A percentile compares a stretch with the other conserved stretches of the same genome.
These are phyloP conservation scores for Autographa gamma DNA, from an alignment of 2,888 invertebrate genomes.

Conservation along the genomic window DNA sequence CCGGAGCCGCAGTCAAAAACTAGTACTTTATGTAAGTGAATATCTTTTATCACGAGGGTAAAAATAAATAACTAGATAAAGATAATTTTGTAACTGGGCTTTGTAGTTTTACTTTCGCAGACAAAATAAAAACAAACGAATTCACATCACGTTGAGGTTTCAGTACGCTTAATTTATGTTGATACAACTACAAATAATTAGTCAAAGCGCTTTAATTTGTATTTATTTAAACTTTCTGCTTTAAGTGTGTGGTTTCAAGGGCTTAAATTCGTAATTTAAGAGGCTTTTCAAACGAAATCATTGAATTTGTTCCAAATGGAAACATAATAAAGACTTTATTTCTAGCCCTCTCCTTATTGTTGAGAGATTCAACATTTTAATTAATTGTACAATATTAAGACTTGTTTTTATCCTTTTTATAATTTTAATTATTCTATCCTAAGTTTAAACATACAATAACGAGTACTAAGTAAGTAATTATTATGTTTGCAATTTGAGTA, in stretches of 20 bases:
- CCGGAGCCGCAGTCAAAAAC: no score
- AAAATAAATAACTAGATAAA: no score
- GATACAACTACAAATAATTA: neutral
- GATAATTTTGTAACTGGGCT: neutral
- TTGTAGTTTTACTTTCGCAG: neutral
- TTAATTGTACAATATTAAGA: slow-evolving; percentile 13
- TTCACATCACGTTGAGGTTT: neutral
- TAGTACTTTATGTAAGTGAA: no score
- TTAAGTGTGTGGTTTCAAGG: slow-evolving; percentile 20
- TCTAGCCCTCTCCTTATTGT: neutral
- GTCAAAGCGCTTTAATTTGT: slow-evolving; percentile 10
- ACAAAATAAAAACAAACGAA: neutral
- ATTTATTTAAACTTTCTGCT: slow-evolving; percentile 34
- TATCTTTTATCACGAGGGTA: no score
- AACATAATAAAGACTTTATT: slow-evolving; percentile 35
- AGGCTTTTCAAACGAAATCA: slow-evolving; percentile 19
- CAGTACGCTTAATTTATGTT: neutral
- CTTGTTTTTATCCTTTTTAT: slow-evolving; percentile 6
- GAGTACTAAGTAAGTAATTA: neutral
- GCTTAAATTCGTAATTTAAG: slow-evolving; percentile 32
- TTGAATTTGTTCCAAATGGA: slow-evolving; percentile 37
- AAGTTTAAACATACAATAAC: neutral
- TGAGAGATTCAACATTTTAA: slow-evolving; percentile 2
- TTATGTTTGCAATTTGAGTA: neutral
- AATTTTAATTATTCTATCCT: neutral